Conservation (phyloP, 2,797 vertebrate genomes). For the Sebastes itinus region DNA sequence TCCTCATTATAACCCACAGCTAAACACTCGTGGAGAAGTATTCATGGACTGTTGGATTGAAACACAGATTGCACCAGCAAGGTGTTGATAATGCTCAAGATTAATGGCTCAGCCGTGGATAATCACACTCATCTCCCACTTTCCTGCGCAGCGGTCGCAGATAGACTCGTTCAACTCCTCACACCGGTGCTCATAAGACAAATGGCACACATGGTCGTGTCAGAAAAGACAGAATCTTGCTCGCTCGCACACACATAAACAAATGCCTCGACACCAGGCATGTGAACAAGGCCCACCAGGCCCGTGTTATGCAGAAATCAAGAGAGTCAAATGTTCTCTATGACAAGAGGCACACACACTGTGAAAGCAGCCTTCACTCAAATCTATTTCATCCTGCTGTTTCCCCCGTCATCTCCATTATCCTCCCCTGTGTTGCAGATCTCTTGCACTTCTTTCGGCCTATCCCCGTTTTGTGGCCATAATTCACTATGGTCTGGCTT, state of each 20-base stretch:
- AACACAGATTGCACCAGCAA: constrained; percentile 73
- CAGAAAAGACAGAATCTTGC: constrained; percentile 35
- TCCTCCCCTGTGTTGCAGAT: constrained; percentile 60
- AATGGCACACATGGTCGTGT: constrained; percentile 65
- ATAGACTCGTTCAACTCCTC: constrained; percentile 68
- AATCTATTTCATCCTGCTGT: constrained; percentile 65
- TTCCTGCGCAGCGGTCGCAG: constrained; percentile 50
- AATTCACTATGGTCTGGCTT: constrained; percentile 80
- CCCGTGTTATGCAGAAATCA: constrained; percentile 50
- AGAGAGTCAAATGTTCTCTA: constrained; percentile 50
- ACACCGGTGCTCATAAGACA: constrained; percentile 50
- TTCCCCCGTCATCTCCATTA: constrained; percentile 70
- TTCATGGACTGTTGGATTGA: constrained; percentile 58
- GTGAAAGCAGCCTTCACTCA: constrained; percentile 69
- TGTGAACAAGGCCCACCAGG: constrained; percentile 39
- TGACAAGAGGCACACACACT: constrained; percentile 48
- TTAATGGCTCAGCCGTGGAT: constrained; percentile 76
- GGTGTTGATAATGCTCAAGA: constrained; percentile 78
- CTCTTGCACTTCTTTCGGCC: constrained; percentile 68
- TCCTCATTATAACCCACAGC: constrained; percentile 11
- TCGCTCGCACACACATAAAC: constrained; percentile 19
- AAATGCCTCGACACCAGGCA: constrained; percentile 22
- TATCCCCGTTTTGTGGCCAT: constrained; percentile 80
- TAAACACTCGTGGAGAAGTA: constrained; percentile 45
- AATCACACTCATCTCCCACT: constrained; percentile 67